Base-by-base conservation (phyloP, 2,113 vertebrate genomes). In the Zingel zingel region DNA sequence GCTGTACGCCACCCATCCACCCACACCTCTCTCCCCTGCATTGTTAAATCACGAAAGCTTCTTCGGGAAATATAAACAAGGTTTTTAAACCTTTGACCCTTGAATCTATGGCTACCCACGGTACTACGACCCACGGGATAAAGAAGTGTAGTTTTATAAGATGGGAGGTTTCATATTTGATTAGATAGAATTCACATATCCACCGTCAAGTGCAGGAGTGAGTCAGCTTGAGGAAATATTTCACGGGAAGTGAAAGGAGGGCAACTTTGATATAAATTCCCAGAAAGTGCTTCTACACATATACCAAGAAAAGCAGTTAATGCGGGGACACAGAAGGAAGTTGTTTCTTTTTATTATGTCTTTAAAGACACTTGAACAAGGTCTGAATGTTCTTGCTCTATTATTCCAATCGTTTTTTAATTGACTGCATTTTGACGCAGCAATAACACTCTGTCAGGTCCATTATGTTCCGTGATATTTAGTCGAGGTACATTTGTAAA, bases 401-500 rank as follows among this genome's bases (percentile, higher is more conserved):
- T 21, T 61, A 16, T 63, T 50, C 6, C n/a, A n/a, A 63, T 77
- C 51, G 14, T 30, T 53, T 83, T 74, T 77, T 76, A 82, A 83
- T 73, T 72, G 61, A 23, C 30, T 59, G 51, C 48, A 21, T 69
- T 54, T n/a, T 25, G 57, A 75, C 13, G 58, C 36, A 21, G 80
- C 57, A 56, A 25, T 57, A 69, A 76, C 57, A 9, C 53, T 56
- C 3, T 77, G 53, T 83, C 53, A 62, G 69, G 23, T 62, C 56
- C 61, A 61, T 78, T 66, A 73, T 58, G 62, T 53, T 66, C n/a
- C 14, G 23, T 47, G 45, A 72, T 67, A 53, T 59, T 73, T 16
- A 53, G 61, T 25, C 2, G 25, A 53, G 67, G 61, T 11, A 65
- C 27, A 56, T 57, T 63, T 47, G 58, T 14, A 70, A 47, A 69